Evolutionary conservation across 2,888 invertebrate genomes (phyloP).

Genomic region (Rotaria sp.): DNA sequence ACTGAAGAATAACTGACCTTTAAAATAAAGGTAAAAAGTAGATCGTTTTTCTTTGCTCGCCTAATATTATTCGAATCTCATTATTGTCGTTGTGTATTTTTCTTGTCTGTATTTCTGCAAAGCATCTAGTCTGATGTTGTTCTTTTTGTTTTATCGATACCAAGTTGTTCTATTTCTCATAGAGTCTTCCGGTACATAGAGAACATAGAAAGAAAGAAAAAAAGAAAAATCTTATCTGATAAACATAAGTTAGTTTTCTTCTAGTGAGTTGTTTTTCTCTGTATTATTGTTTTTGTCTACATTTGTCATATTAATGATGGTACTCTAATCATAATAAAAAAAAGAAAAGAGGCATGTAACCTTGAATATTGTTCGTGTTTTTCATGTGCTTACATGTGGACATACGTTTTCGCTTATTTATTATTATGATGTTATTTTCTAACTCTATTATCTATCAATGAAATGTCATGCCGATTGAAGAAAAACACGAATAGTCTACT

Average conservation of each 20-base stretch:
- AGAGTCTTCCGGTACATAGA: neutral
- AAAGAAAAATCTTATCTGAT: neutral
- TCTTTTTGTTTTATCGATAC: neutral
- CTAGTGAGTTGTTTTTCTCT: neutral
- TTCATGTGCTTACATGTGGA: neutral
- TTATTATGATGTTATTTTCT: neutral
- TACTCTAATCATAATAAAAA: neutral
- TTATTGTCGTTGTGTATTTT: neutral
- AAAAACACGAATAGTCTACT: neutral
- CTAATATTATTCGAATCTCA: neutral
- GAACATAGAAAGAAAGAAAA: neutral
- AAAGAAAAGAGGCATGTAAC: neutral
- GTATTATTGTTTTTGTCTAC: neutral
- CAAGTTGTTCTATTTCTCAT: neutral
- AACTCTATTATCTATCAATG: neutral
- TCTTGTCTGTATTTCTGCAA: neutral
- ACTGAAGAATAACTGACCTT: too few relatives aligned
- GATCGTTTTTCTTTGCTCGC: too few relatives aligned
- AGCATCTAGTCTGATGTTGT: neutral
- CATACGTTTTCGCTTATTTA: neutral
- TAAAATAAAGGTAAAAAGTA: too few relatives aligned
- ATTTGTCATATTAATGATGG: neutral
- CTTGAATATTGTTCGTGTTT: neutral
- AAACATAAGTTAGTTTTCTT: neutral
- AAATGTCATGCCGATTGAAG: neutral